Conservation (phyloP, 2,888 invertebrate species). For the Hirtodrosophila histrioides region DNA sequence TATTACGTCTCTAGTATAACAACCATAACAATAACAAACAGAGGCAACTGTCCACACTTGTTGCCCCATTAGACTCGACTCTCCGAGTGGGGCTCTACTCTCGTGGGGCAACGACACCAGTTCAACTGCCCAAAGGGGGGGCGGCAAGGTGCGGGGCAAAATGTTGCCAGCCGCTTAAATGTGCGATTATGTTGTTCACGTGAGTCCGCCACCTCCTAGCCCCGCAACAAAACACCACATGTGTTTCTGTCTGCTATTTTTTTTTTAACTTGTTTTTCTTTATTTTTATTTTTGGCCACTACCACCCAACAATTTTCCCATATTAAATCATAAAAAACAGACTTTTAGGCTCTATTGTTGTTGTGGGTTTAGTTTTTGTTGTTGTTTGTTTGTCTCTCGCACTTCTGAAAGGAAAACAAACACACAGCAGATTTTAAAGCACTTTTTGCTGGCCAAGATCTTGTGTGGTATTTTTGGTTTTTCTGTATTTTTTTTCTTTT, state of each 20-base stretch:
- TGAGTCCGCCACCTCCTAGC: conserved; percentile 17
- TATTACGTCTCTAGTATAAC: conserved; percentile 30
- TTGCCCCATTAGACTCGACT: conserved; percentile 48
- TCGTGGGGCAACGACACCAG: conserved; percentile 39
- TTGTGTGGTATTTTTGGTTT: conserved; percentile 29
- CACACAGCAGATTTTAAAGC: conserved; percentile 34
- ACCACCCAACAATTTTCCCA: conserved; percentile 64
- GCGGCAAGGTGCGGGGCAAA: conserved; percentile 6
- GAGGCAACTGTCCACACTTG: conserved; percentile 51
- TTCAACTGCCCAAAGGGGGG: background rate
- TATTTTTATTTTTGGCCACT: conserved; percentile 47
- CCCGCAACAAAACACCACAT: background rate
- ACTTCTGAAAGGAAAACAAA: conserved; percentile 38
- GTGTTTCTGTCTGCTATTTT: conserved; percentile 36
- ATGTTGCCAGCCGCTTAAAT: conserved; percentile 59
- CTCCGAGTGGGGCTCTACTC: conserved; percentile 5
- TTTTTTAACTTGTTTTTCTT: conserved; percentile 31
- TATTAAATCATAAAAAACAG: conserved; percentile 79
- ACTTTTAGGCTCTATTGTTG: conserved; percentile 46
- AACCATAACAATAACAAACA: conserved; percentile 22
- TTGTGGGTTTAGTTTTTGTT: conserved; percentile 15
- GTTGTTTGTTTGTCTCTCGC: conserved; percentile 12
- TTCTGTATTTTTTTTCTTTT: conserved; percentile 24
- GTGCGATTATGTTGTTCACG: conserved; percentile 65
- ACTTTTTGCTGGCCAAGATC: conserved; percentile 35